These are phyloP conservation scores for Agriopis leucophaearia DNA, from an alignment of 2,888 invertebrate species.

Conservation along the genomic window DNA sequence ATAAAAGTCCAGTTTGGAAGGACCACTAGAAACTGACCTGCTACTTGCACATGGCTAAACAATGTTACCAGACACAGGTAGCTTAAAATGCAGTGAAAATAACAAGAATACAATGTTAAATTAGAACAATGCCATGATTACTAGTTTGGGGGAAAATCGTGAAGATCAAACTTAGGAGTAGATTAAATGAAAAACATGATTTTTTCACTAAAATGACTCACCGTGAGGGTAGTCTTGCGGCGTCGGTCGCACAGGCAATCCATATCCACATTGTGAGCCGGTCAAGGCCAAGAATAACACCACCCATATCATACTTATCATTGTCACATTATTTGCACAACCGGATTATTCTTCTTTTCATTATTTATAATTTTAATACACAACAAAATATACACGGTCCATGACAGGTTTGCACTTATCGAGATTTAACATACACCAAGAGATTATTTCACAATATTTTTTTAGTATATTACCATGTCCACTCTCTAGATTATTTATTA, in stretches of 20 bases:
- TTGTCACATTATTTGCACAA: slow-evolving; percentile 83
- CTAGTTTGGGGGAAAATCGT: not conserved
- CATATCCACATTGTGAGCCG: slow-evolving; percentile 75
- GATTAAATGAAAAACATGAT: slow-evolving; percentile 55
- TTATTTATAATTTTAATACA: slow-evolving; percentile 81
- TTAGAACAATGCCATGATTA: not conserved
- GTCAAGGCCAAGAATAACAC: slow-evolving; percentile 81
- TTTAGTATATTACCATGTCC: slow-evolving; percentile 65
- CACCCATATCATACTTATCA: slow-evolving; percentile 81
- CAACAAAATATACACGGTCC: slow-evolving; percentile 84
- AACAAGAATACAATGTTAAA: slow-evolving; percentile 1
- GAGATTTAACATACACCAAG: slow-evolving; percentile 63
- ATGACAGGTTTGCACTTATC: slow-evolving; percentile 75
- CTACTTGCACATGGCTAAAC: slow-evolving; percentile 13
- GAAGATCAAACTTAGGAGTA: not conserved
- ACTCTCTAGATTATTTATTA: slow-evolving; percentile 60
- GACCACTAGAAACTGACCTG: slow-evolving; percentile 6
- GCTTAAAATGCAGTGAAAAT: slow-evolving; percentile 3
- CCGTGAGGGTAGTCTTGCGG: slow-evolving; percentile 82
- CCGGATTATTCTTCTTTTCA: slow-evolving; percentile 81
- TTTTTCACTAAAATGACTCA: slow-evolving; percentile 68
- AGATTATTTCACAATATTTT: slow-evolving; percentile 62
- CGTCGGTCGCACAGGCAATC: slow-evolving; percentile 79
- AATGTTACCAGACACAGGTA: slow-evolving; percentile 14
- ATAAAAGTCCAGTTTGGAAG: slow-evolving; percentile 8